Conservation (phyloP, 2,888 invertebrate species). For the Penaeus monodon region DNA sequence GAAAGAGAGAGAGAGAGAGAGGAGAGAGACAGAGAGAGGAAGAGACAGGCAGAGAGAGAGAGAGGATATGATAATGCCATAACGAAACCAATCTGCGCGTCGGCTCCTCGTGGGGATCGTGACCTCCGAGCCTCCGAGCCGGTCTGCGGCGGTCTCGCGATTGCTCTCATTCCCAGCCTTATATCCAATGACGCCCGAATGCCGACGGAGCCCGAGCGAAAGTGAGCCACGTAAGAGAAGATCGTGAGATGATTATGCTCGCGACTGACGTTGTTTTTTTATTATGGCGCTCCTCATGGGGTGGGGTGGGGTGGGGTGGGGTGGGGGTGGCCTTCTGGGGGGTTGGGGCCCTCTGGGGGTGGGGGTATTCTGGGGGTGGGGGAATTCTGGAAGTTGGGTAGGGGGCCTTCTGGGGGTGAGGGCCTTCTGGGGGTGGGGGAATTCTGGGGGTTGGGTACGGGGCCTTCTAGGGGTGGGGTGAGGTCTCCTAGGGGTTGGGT, state of each 20-base stretch:
- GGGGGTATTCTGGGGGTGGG: no score
- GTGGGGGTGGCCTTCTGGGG: no score
- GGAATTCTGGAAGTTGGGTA: no score
- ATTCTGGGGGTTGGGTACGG: no score
- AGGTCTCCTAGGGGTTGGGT: no score
- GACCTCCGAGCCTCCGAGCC: slow-evolving; percentile 14
- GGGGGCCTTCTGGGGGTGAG: no score
- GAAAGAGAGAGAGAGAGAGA: background rate
- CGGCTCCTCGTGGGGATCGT: background rate
- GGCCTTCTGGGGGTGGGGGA: no score
- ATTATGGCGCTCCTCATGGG: no score
- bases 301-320: no score
- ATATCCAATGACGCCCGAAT: slow-evolving; percentile 25
- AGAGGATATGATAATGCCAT: slow-evolving; percentile 24
- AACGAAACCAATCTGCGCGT: slow-evolving; percentile 30
- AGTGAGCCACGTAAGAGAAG: slow-evolving; percentile 25
- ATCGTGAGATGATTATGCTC: slow-evolving; percentile 11
- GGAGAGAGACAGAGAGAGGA: background rate
- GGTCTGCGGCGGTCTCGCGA: background rate
- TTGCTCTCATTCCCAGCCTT: slow-evolving; percentile 23
- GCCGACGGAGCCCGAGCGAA: background rate
- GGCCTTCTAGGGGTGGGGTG: no score
- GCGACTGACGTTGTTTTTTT: slow-evolving; percentile 29
- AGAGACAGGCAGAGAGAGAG: slow-evolving; percentile 2
- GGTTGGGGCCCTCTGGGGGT: no score